Evolutionary conservation across 2,113 vertebrate genomes (phyloP), one percentile per base, ranked within the genome.

Genomic region (Syngnathus floridae): DNA sequence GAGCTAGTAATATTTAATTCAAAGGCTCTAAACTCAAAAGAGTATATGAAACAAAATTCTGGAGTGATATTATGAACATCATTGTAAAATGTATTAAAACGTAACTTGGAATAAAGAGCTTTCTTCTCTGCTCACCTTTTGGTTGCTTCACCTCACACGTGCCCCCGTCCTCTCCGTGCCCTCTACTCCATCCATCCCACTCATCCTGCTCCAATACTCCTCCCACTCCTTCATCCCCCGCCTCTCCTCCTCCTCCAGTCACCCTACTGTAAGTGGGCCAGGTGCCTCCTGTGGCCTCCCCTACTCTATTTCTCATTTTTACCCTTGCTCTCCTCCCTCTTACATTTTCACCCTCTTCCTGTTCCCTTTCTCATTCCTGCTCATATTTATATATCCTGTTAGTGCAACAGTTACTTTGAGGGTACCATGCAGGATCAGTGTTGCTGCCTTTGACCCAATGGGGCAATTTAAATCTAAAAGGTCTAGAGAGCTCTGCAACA

Each of bases 281-380:
- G 83, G 79, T 88, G 87, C 88, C 90, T 89, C 90, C 82, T 88
- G 89, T 92, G 90, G 87, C 89, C 84, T 90, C 77, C 86, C 82
- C 86, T 88, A 88, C 87, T 88, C 89, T 81, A 88, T 89, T 89
- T 90, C 82, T 90, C 87, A 90, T 88, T 91, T 89, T 87, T 88
- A 86, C 86, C 84, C 86, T 87, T 78, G 78, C 80, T 82, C 77
- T 85, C 77, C 79, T 87, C 84, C 75, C 78, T 86, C 83, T 89
- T 77, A 85, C 83, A 81, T 85, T 88, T 84, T 84, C 84, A 84
- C 85, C 84, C 84, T 84, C 76, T 82, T 70, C 72, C 73, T 80
- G 78, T 73, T 88, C 82, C 74, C 80, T 83, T 86, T 81, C 82
- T 90, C 71, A 79, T 78, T 86, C 86, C 73, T 80, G 73, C 67